These are phyloP conservation scores for Lagodon rhomboides DNA, from an alignment of 2,797 vertebrate species.

Conservation along the genomic window DNA sequence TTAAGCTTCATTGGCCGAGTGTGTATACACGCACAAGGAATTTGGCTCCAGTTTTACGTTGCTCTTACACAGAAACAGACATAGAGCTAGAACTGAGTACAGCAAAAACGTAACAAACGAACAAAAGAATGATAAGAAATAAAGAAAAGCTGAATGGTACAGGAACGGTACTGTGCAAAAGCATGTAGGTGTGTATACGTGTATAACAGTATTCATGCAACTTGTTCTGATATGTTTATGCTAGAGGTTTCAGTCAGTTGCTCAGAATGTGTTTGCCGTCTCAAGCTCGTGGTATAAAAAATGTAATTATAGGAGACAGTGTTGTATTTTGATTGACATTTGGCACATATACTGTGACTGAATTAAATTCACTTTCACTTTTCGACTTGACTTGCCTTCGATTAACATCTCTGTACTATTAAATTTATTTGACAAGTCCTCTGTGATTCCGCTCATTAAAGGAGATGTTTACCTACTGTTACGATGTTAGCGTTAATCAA, in stretches of 20 bases:
- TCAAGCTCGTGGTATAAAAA: not conserved
- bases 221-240: not conserved
- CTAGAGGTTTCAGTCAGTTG: not conserved
- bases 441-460: not conserved
- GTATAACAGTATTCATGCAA: too few species aligned
- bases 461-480: not conserved
- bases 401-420: not conserved
- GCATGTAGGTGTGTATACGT: too few species aligned
- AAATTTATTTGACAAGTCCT: conserved; percentile 26
- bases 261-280: not conserved
- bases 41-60: too few species aligned
- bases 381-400: conserved; percentile 4
- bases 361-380: not conserved
- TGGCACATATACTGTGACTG: not conserved
- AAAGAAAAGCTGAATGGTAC: too few species aligned
- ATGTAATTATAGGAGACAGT: not conserved
- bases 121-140: too few species aligned
- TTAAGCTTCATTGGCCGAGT: too few species aligned
- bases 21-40: too few species aligned
- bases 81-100: too few species aligned
- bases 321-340: conserved; percentile 12
- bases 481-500: not conserved
- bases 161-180: too few species aligned
- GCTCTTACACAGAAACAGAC: too few species aligned
- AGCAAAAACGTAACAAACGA: too few species aligned